These are phyloP conservation scores for Gila robusta DNA, from an alignment of 2,797 vertebrate genomes.

Conservation along the genomic window DNA sequence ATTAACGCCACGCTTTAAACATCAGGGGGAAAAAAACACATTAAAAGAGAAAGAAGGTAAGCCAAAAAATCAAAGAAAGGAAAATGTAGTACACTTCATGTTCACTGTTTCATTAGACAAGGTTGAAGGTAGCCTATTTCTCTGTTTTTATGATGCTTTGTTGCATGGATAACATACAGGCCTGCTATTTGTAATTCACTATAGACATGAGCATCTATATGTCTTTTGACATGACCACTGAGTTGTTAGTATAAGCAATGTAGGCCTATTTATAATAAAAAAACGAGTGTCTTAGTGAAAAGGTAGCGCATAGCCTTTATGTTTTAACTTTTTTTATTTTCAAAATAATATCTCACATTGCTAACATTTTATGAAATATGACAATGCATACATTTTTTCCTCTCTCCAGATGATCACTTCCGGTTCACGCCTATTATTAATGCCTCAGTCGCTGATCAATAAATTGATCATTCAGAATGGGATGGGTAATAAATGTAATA, in stretches of 20 bases:
- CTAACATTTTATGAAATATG: not conserved
- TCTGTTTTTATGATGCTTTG: not conserved
- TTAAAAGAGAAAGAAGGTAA: not conserved
- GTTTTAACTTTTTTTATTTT: not conserved
- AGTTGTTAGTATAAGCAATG: not conserved
- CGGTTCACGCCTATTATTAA: slow-evolving; percentile 40
- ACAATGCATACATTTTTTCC: not conserved
- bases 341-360: not conserved
- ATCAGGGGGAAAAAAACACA: not conserved
- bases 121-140: not conserved
- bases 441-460: slow-evolving; percentile 38
- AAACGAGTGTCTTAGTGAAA: not conserved
- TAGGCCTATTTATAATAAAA: not conserved
- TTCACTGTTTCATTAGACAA: not conserved
- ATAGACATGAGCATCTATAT: not conserved
- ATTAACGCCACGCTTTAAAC: not conserved
- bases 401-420: slow-evolving; percentile 25
- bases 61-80: not conserved
- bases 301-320: not conserved
- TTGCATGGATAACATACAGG: not conserved
- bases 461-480: slow-evolving; percentile 33
- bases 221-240: not conserved
- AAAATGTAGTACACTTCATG: not conserved
- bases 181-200: not conserved
- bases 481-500: slow-evolving; percentile 24